Percentiles rank a stretch among this genome's conserved stretches.
Conservation (phyloP, 53 echinoderm and acorn worm genomes). For the Paracentrotus lividus region DNA sequence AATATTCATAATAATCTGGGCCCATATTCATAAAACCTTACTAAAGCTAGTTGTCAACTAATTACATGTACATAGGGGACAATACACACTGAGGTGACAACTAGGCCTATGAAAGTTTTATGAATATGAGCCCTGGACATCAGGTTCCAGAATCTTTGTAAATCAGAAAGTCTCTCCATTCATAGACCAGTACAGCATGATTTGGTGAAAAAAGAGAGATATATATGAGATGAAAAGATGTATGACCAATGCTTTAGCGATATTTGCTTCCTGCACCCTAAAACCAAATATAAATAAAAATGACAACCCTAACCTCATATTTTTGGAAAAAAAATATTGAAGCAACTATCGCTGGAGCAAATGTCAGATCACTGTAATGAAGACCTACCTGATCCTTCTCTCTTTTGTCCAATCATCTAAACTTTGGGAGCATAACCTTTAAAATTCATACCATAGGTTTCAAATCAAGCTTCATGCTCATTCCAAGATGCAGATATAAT, state of each 20-base stretch:
- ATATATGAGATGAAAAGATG: neutral
- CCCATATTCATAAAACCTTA: neutral
- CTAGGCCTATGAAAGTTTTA: neutral
- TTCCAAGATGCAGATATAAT: neutral
- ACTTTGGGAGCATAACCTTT: neutral
- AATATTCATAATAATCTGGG: neutral
- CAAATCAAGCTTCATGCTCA: conserved; percentile 43
- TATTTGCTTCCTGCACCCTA: too few relatives aligned
- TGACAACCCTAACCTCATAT: too few relatives aligned
- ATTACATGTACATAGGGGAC: too few relatives aligned
- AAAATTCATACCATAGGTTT: neutral
- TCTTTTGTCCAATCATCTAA: neutral
- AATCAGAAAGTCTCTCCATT: neutral
- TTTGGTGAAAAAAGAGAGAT: neutral
- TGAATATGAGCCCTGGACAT: neutral
- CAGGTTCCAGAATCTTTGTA: neutral
- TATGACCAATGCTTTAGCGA: too few relatives aligned
- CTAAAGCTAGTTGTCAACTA: neutral
- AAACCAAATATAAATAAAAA: too few relatives aligned
- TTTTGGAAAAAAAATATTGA: too few relatives aligned
- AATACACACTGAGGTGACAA: too few relatives aligned
- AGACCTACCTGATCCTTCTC: neutral
- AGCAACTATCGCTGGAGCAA: too few relatives aligned
- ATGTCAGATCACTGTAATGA: too few relatives aligned
- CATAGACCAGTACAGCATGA: neutral